These are phyloP conservation scores for Tryphoninae sp. DNA, from an alignment of 2,888 invertebrate genomes.

Conservation along the genomic window DNA sequence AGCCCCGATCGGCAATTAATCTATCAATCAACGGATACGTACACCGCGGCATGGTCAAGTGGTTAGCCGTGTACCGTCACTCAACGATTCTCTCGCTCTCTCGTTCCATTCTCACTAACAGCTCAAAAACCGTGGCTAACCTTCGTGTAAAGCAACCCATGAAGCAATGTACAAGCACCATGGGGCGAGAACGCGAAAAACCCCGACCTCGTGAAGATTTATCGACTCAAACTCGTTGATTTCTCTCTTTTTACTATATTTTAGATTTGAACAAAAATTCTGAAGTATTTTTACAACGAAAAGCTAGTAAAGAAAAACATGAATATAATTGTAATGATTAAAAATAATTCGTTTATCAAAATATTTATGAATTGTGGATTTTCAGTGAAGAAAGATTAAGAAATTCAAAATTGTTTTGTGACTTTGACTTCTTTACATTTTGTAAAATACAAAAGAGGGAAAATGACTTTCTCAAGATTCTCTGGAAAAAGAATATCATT, in stretches of 20 bases:
- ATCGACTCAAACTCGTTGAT: constrained; percentile 64
- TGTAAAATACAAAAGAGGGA: too few relatives aligned
- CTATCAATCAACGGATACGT: constrained; percentile 77
- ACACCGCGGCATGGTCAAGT: constrained; percentile 78
- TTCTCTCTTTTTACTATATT: not conserved
- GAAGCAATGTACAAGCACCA: constrained; percentile 66
- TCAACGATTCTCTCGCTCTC: constrained; percentile 69
- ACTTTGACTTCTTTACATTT: too few relatives aligned
- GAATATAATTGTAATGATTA: too few relatives aligned
- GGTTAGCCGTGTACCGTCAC: constrained; percentile 80
- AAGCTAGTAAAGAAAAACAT: too few relatives aligned
- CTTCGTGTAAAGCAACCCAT: constrained; percentile 74
- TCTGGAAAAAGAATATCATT: too few relatives aligned
- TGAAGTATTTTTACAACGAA: too few relatives aligned
- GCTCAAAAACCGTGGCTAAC: constrained; percentile 79
- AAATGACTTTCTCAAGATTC: too few relatives aligned
- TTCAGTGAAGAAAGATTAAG: too few relatives aligned
- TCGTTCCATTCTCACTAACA: constrained; percentile 69
- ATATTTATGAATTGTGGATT: too few relatives aligned
- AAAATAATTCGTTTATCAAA: too few relatives aligned
- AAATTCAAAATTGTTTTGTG: too few relatives aligned
- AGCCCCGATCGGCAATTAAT: constrained; percentile 75
- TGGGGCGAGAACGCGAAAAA: constrained; percentile 66
- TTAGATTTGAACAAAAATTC: not conserved
- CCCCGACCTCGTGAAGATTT: constrained; percentile 76